A percentile compares a stretch with the other conserved stretches of the same genome.
Evolutionary conservation across 2,113 vertebrate genomes (phyloP).

Genomic region (Triplophysa tibetana): DNA sequence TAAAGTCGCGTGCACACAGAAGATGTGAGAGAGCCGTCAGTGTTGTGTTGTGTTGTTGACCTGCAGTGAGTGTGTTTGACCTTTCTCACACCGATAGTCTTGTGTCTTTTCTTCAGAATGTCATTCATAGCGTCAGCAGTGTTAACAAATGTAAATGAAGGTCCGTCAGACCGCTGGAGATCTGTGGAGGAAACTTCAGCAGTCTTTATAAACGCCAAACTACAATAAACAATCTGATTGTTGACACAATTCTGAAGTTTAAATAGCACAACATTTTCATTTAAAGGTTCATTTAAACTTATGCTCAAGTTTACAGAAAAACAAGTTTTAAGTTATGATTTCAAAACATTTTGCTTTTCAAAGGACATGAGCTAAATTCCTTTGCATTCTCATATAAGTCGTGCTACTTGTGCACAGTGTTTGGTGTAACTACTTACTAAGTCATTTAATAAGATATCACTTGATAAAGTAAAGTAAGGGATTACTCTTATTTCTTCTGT

Average conservation of each 20-base stretch:
- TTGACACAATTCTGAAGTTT: background rate
- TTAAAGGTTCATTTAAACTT: background rate
- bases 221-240: background rate
- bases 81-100: slow-evolving; percentile 17
- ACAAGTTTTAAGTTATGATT: too few species aligned
- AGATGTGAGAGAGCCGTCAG: background rate
- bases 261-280: background rate
- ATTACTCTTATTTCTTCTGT: too few species aligned
- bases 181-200: background rate
- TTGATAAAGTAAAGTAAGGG: too few species aligned
- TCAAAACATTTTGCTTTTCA: too few species aligned
- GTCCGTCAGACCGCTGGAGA: background rate
- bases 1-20: too few species aligned
- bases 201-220: background rate
- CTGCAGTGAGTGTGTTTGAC: background rate
- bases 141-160: slow-evolving; percentile 8
- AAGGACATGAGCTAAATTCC: too few species aligned
- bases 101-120: slow-evolving; percentile 6
- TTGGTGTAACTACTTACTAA: too few species aligned
- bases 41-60: background rate
- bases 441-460: too few species aligned
- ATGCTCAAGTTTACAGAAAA: background rate
- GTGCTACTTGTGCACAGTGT: too few species aligned
- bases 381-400: too few species aligned
- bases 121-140: background rate